These are phyloP conservation scores for Leptinotarsa peninsularis DNA, from an alignment of 2,888 invertebrate species.

Conservation along the genomic window DNA sequence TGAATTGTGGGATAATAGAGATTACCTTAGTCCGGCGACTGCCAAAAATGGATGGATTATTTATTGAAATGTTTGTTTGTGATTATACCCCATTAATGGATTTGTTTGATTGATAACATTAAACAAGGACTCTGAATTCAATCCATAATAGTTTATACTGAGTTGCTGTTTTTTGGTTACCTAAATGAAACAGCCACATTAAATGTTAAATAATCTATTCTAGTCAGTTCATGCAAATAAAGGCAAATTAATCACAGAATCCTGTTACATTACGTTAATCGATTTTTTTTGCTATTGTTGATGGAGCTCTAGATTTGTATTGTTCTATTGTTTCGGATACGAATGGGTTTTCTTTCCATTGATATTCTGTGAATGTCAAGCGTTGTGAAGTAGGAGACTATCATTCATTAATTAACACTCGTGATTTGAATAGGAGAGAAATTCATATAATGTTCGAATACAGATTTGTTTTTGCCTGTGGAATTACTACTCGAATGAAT, in stretches of 20 bases:
- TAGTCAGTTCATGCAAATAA: not conserved
- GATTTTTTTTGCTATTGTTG: constrained; percentile 1
- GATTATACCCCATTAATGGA: too few species aligned
- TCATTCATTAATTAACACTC: not conserved
- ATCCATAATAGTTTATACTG: not conserved
- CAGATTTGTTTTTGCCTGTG: not conserved
- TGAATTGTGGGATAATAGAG: not conserved
- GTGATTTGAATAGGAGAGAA: not conserved
- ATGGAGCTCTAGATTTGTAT: not conserved
- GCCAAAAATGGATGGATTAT: too few species aligned
- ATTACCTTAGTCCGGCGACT: not conserved
- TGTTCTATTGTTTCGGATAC: not conserved
- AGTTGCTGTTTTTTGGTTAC: not conserved
- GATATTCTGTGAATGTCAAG: not conserved
- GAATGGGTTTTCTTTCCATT: not conserved
- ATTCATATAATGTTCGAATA: not conserved
- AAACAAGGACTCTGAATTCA: too few species aligned
- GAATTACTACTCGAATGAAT: too few species aligned
- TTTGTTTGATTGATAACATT: too few species aligned
- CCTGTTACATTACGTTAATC: constrained; percentile 1
- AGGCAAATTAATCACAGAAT: constrained; percentile 1
- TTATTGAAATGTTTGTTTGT: too few species aligned
- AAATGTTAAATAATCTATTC: too few species aligned
- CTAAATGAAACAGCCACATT: not conserved
- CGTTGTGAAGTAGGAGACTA: not conserved